Conservation (phyloP, 2,113 vertebrate species). For the Taxidea taxus region DNA sequence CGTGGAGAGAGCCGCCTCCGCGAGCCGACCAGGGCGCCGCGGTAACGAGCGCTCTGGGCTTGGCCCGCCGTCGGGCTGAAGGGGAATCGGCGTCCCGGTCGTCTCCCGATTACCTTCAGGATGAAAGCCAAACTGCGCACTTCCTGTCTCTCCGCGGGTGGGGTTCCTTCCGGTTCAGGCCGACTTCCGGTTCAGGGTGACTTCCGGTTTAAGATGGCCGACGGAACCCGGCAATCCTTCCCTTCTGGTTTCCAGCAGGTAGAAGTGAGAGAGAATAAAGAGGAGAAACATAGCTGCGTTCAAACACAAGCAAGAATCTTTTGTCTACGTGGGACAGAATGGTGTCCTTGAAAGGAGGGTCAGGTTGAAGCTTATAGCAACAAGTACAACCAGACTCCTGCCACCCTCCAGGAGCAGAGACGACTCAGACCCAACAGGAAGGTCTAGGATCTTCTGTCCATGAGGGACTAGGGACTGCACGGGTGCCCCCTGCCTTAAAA, state of each 20-base stretch:
- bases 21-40: not conserved
- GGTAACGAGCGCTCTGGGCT: rapidly evolving
- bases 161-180: not conserved
- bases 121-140: not conserved
- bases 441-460: too few relatives aligned
- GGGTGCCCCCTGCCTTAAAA: not conserved
- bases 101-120: not conserved
- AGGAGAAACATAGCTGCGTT: too few relatives aligned
- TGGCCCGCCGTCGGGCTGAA: not conserved
- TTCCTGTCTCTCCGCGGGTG: not conserved
- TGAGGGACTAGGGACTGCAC: not conserved
- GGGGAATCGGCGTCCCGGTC: rapidly evolving
- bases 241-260: not conserved
- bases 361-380: not conserved
- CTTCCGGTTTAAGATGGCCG: too few relatives aligned
- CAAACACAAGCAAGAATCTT: not conserved
- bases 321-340: not conserved
- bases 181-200: not conserved
- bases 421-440: too few relatives aligned
- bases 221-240: not conserved
- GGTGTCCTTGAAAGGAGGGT: not conserved
- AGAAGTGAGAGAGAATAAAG: not conserved
- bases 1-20: rapidly evolving
- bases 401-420: not conserved
- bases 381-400: not conserved